Evolutionary conservation across 2,797 vertebrate species (phyloP), one percentile per base, ranked within the genome.

Genomic region (Pangasius macronema): DNA sequence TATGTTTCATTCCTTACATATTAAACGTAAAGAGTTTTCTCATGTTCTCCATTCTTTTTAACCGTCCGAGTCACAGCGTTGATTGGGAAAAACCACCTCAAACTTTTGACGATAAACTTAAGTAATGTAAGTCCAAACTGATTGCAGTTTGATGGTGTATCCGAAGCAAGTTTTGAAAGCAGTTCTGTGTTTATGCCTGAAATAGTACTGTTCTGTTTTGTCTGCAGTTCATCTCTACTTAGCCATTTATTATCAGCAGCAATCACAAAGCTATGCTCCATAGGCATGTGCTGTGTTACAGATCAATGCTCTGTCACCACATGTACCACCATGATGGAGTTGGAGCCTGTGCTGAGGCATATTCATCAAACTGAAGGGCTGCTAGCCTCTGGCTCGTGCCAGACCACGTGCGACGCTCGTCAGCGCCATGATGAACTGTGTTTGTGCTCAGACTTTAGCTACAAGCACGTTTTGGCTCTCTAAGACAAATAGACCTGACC

Each of bases 401-500:
- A 95, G 94, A 94, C 94, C 92, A 95, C 95, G 93, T 22, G 92
- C 91, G 92, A 83, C 90, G 92, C 90, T 93, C 94, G 91, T 93
- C 93, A 85, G 83, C 84, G 88, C 92, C 84, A 95, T 96, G 96
- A 96, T 96, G 92, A 95, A 96, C 95, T 93, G 93, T 94, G 94
- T 95, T 95, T 96, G 94, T 91, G 91, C 93, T 89, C 79, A 90
- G 93, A 93, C 79, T 95, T 94, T 94, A 91, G 95, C 95, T 95
- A 94, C 92, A 42, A 95, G 96, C 95, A 88, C 57, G 90, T 90
- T 92, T 90, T 92, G 92, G 93, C 91, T 94, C 91, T 82, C 93
- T 90, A 94, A 95, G 95, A 96, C 94, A 95, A 96, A 96, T 95
- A 92, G 94, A 94, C 93, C 95, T 91, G 93, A 95, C 94, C 95